Conservation (phyloP, 1,140 invertebrate species). For the Adelges cooleyi region DNA sequence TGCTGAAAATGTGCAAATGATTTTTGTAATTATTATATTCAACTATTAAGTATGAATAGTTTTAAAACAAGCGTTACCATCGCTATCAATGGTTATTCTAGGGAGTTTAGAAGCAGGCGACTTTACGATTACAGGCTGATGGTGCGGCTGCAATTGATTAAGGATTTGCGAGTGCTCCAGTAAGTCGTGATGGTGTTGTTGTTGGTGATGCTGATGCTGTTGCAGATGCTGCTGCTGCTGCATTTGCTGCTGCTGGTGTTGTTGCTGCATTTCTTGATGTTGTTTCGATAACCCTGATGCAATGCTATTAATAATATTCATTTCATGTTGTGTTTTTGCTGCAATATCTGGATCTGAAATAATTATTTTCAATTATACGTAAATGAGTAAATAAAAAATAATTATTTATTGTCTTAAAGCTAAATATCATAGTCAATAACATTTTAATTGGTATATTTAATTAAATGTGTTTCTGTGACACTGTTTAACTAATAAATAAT, state of each 20-base stretch:
- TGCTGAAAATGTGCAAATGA: neutral
- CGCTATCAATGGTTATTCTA: neutral
- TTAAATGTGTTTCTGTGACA: too few species aligned
- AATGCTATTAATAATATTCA: slow-evolving; percentile 28
- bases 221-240: slow-evolving; percentile 30
- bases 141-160: slow-evolving; percentile 23
- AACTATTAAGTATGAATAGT: too few species aligned
- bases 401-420: too few species aligned
- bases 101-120: neutral
- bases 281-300: slow-evolving; percentile 39
- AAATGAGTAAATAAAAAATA: too few species aligned
- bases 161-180: slow-evolving; percentile 30
- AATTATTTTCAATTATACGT: too few species aligned
- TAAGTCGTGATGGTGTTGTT: slow-evolving; percentile 33
- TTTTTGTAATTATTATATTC: too few species aligned
- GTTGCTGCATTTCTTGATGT: neutral
- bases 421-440: too few species aligned
- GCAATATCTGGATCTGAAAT: slow-evolving; percentile 8
- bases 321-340: neutral
- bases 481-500: too few species aligned
- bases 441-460: too few species aligned
- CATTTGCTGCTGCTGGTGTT: slow-evolving; percentile 30
- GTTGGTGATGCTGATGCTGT: slow-evolving; percentile 29
- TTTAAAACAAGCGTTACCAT: slow-evolving; percentile 10
- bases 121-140: slow-evolving; percentile 8